These are phyloP conservation scores for Numenius arquata DNA, from an alignment of 2,113 vertebrate genomes.

Conservation along the genomic window DNA sequence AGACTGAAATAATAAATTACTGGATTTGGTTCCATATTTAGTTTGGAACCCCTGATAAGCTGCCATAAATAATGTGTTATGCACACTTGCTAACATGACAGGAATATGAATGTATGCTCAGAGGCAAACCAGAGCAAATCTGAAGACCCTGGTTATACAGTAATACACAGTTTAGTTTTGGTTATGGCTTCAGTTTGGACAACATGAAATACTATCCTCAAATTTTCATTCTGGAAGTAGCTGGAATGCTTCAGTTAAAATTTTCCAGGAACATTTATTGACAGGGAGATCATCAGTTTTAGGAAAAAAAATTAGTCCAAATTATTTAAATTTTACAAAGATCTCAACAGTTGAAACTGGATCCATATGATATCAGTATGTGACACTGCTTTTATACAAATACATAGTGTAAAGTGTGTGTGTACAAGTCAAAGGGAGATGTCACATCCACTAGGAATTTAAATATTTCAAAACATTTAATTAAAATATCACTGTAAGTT, in stretches of 20 bases:
- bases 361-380: not conserved
- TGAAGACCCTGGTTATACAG: not conserved
- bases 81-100: rapidly evolving
- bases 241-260: not conserved
- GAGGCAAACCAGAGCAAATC: not conserved
- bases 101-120: not conserved
- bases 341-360: not conserved
- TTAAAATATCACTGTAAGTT: not conserved
- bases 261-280: not conserved
- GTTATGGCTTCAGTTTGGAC: not conserved
- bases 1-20: not conserved
- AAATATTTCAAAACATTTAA: not conserved
- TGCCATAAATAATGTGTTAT: not conserved
- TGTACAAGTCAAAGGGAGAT: not conserved
- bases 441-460: not conserved
- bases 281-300: not conserved
- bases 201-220: not conserved
- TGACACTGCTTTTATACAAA: not conserved
- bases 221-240: not conserved
- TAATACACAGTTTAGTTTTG: not conserved
- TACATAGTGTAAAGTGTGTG: not conserved
- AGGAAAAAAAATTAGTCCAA: not conserved
- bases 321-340: not conserved
- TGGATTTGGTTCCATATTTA: not conserved
- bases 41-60: not conserved